Conservation (phyloP, 2,113 vertebrate genomes). For the Thinocorus orbignyianus region DNA sequence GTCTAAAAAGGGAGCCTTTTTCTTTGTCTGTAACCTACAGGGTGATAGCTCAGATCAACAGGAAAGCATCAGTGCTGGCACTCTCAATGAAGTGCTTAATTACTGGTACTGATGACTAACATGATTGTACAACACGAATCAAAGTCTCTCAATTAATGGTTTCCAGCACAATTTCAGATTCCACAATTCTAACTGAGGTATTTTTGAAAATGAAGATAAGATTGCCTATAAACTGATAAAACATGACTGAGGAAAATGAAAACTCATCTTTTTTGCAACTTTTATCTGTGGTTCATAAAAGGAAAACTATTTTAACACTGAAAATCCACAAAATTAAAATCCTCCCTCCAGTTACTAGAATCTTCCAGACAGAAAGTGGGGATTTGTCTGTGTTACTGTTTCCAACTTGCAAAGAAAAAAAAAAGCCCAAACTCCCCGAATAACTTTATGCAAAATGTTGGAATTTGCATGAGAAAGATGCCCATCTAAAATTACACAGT, state of each 20-base stretch:
- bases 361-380: background rate
- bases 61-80: background rate
- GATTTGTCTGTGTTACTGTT: background rate
- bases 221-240: background rate
- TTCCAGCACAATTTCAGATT: background rate
- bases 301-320: constrained; percentile 3
- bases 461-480: constrained; percentile 15
- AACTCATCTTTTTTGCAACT: background rate
- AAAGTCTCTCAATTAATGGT: background rate
- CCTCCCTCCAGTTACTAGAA: background rate
- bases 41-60: background rate
- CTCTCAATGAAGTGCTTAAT: background rate
- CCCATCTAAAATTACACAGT: constrained; percentile 53
- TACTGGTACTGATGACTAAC: background rate
- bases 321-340: constrained; percentile 19
- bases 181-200: background rate
- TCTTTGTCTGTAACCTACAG: background rate
- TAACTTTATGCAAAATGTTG: background rate
- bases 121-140: background rate
- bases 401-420: background rate
- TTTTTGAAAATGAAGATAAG: constrained; percentile 29
- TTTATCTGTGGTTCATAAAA: constrained; percentile 45
- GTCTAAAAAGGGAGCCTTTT: background rate
- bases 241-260: background rate
- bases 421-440: background rate